Percentiles rank a stretch among this genome's conserved stretches.
Conservation (phyloP, 2,797 vertebrate species). For the Nasua narica region DNA sequence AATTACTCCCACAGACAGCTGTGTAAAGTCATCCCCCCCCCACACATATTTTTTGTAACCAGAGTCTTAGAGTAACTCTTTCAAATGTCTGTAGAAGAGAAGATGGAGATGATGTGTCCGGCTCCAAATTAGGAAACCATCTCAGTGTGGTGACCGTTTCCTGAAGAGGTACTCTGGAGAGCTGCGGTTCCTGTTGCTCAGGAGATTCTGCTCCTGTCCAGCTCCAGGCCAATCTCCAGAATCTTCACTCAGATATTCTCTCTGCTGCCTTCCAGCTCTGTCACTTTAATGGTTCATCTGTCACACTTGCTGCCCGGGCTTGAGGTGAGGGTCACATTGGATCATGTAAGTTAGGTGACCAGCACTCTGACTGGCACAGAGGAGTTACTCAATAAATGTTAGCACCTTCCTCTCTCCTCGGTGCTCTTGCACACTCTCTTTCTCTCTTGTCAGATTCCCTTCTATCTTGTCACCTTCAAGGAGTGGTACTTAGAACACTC, state of each 20-base stretch:
- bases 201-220: not conserved
- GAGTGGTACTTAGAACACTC: not conserved
- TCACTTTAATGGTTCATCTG: not conserved
- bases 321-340: not conserved
- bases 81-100: slow-evolving; percentile 61
- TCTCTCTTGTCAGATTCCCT: not conserved
- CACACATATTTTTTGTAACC: slow-evolving; percentile 14
- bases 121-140: slow-evolving; percentile 46
- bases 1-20: slow-evolving; percentile 50
- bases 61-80: slow-evolving; percentile 59
- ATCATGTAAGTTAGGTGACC: not conserved
- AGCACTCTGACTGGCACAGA: not conserved
- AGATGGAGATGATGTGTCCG: slow-evolving; percentile 33
- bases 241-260: not conserved
- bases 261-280: not conserved
- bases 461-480: not conserved
- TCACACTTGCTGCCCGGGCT: not conserved
- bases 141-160: not conserved
- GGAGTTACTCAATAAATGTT: not conserved
- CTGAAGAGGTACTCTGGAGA: not conserved
- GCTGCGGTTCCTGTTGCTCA: not conserved
- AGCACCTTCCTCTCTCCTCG: not conserved
- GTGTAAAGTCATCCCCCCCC: slow-evolving; percentile 38
- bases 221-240: not conserved
- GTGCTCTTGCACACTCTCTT: not conserved